Evolutionary conservation across 2,888 invertebrate genomes (phyloP), one percentile per base, ranked within the genome.

Genomic region (Ophion obscuratus): DNA sequence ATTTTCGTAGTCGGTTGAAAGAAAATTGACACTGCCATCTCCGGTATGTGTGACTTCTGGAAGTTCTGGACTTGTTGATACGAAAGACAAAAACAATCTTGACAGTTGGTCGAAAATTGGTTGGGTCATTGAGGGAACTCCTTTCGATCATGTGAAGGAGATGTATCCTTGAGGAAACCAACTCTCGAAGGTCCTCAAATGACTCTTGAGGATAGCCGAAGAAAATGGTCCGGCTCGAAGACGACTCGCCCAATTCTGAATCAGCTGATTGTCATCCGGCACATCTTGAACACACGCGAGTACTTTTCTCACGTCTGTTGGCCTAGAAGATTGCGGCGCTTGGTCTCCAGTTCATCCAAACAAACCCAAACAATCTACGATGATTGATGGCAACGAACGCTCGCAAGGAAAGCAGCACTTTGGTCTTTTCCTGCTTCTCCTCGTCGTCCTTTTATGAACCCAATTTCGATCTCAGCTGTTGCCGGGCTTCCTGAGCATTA

Each of bases 381-480:
- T 76, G 62, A 47, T n/a, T 71, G 71, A 71, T 81, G 62, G 78
- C 75, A 76, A 77, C 53, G 53, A 53, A 17, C 53, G 53, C 53
- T 53, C 14, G 53, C 53, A 53, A 53, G 53, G 53, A 53, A 53
- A 17, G 11, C n/a, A 36, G 73, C 24, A 70, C 79, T 75, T 81
- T 40, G 17, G 36, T 40, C 64, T 78, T 7, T 59, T 47, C 24
- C 20, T 14, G 31, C 31, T 40, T 70, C 24, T 20, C n/a, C 14
- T 70, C 53, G 3, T 53, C 36, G n/a, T 47, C 53, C 44, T 71
- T 64, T 74, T 73, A 68, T 31, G 57, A 59, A 76, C 71, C 27
- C 53, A 67, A 68, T 68, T 81, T 62, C 62, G 73, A 74, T 70
- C 47, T 68, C 83, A 87, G 86, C 84, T 87, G 87, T 78, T 77